Percentiles rank a stretch among this genome's conserved stretches.
Evolutionary conservation across 2,888 invertebrate species (phyloP).

Genomic region (Apantesis nais): DNA sequence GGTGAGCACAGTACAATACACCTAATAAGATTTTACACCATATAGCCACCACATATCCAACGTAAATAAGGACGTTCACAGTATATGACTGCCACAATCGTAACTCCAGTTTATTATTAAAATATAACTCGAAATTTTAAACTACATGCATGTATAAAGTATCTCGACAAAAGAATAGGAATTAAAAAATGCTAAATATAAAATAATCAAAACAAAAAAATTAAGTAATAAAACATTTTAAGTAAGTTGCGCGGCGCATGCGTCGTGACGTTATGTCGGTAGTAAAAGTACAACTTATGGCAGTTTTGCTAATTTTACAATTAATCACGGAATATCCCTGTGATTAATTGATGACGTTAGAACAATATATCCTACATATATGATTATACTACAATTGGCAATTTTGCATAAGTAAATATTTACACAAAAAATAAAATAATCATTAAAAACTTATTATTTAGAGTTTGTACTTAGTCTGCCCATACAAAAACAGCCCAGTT

Average conservation of each 20-base stretch:
- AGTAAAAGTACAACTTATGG: not conserved
- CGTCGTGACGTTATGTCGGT: not conserved
- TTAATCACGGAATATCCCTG: not conserved
- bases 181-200: not conserved
- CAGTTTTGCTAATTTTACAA: not conserved
- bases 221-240: not conserved
- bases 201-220: not conserved
- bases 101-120: not conserved
- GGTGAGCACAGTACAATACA: slow-evolving; percentile 72
- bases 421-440: too few relatives aligned
- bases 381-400: not conserved
- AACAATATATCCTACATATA: too few relatives aligned
- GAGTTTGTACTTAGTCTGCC: too few relatives aligned
- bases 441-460: too few relatives aligned
- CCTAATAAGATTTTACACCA: slow-evolving; percentile 41
- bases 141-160: not conserved
- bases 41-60: slow-evolving; percentile 24
- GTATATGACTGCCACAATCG: not conserved
- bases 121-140: not conserved
- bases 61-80: slow-evolving; percentile 2
- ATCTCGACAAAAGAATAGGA: not conserved
- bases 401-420: not conserved
- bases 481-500: too few relatives aligned
- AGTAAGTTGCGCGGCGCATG: not conserved
- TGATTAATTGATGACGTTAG: too few relatives aligned